Evolutionary conservation across 2,888 invertebrate genomes (phyloP), one percentile per base, ranked within the genome.

Genomic region (Polydesmus complanatus): DNA sequence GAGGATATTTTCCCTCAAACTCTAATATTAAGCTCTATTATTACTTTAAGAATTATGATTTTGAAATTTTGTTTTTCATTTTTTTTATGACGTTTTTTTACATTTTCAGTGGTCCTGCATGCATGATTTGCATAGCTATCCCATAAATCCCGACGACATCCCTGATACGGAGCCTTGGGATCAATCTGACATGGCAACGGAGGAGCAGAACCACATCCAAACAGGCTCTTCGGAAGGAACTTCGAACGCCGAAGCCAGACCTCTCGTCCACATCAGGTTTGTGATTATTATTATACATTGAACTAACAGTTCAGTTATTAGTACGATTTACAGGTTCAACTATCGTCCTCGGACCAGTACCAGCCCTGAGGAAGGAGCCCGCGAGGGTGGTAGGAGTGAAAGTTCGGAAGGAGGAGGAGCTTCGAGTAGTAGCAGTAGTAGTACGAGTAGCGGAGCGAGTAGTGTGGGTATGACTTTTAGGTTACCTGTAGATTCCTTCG

Each of bases 41-140:
- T n/a, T 14, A 19, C 47, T n/a, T 49, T 3, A 50, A 49, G 21
- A 56, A 27, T 25, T 25, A 37, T 14, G 8, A n/a, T 22, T 19
- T 11, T 47, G 11, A 47, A 47, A 47, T 14, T 47, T n/a, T 14
- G 11, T 56, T 49, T 25, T 56, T 53, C 49, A 18, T 37, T 49
- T 52, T 60, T 60, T 62, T 59, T 65, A n/a, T n/a, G n/a, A n/a
- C n/a, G n/a, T n/a, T n/a, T n/a, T n/a, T n/a, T n/a, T n/a, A n/a
- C n/a, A 60, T 62, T 75, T 75, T n/a, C 74, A 88, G 85, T 94
- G 91, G 90, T 91, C 91, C 5, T 89, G 91, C 71, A 83, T 95
- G 59, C 94, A 95, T 75, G 92, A 94, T 72, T 90, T 95, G 65
- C 91, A 92, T 75, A 83, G 85, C 52, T 58, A 61, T 23, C 27